Evolutionary conservation across 2,888 invertebrate genomes (phyloP).

Genomic region (Drosophila helvetica): DNA sequence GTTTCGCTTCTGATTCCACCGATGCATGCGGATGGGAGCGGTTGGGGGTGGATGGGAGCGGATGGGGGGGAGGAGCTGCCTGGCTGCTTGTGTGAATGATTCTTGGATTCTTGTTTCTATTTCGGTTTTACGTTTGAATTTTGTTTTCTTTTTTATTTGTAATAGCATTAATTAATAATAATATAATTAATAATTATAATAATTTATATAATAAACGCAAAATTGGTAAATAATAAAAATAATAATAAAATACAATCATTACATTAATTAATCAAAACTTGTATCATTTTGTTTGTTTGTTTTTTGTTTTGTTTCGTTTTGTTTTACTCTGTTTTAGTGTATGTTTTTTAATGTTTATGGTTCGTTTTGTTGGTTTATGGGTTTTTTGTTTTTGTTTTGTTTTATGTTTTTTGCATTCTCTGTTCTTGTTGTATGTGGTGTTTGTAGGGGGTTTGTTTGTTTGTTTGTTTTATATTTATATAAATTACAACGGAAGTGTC

Average conservation of each 20-base stretch:
- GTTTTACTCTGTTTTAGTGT: slow-evolving; percentile 59
- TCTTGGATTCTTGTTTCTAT: slow-evolving; percentile 43
- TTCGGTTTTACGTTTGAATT: slow-evolving; percentile 52
- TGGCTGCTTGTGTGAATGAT: slow-evolving; percentile 26
- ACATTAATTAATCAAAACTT: slow-evolving; percentile 66
- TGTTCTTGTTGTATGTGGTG: slow-evolving; percentile 10
- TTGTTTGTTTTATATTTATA: slow-evolving; percentile 53
- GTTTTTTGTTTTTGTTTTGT: slow-evolving; percentile 29
- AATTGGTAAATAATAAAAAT: slow-evolving; percentile 82
- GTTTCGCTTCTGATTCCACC: slow-evolving; percentile 12
- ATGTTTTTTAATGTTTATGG: slow-evolving; percentile 42
- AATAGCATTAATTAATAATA: slow-evolving; percentile 66
- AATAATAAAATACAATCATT: slow-evolving; percentile 78
- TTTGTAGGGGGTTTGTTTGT: slow-evolving; percentile 9
- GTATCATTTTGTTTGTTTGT: slow-evolving; percentile 57
- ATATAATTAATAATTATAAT: slow-evolving; percentile 82
- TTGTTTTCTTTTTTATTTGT: slow-evolving; percentile 63
- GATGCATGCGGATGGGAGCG: slow-evolving; percentile 4
- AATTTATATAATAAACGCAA: slow-evolving; percentile 82
- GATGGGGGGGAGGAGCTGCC: slow-evolving; percentile 23
- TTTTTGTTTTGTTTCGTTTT: slow-evolving; percentile 55
- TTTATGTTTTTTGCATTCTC: slow-evolving; percentile 28
- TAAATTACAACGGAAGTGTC: slow-evolving; percentile 85
- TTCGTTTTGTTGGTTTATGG: slow-evolving; percentile 13
- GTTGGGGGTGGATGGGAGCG: too few species aligned